Evolutionary conservation across 2,888 invertebrate genomes (phyloP).

Genomic region (Amiota minor): DNA sequence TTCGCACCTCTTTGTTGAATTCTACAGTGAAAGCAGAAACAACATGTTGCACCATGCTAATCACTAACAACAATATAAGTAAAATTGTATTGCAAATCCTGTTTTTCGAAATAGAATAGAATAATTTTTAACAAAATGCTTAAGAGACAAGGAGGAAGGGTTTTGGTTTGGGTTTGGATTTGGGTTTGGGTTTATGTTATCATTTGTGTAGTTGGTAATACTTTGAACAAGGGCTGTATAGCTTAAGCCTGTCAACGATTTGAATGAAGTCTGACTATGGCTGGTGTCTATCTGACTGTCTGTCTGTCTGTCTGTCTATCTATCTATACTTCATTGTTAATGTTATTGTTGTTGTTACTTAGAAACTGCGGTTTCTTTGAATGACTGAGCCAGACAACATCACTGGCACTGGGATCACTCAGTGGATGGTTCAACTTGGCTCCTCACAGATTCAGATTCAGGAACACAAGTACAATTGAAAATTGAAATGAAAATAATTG

Average conservation of each 20-base stretch:
- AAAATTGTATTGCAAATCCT: slow-evolving; percentile 12
- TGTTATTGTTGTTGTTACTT: slow-evolving; percentile 42
- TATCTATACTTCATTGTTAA: background rate
- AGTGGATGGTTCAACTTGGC: background rate
- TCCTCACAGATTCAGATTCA: slow-evolving; percentile 50
- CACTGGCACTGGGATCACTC: too few species aligned
- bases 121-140: background rate
- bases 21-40: background rate
- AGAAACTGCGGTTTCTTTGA: slow-evolving; percentile 50
- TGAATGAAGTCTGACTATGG: background rate
- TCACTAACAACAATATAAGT: slow-evolving; percentile 8
- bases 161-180: background rate
- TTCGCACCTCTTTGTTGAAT: background rate
- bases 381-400: slow-evolving; percentile 30
- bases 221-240: slow-evolving; percentile 8
- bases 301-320: background rate
- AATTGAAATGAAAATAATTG: slow-evolving; percentile 69
- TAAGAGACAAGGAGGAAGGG: background rate
- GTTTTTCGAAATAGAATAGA: background rate
- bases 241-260: slow-evolving; percentile 21
- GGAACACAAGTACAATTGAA: slow-evolving; percentile 9
- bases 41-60: slow-evolving; percentile 19
- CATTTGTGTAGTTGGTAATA: slow-evolving; percentile 16
- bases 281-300: too few species aligned
- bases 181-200: slow-evolving; percentile 1